Conservation (phyloP, 2,888 invertebrate species). For the Pegoplata infirma region DNA sequence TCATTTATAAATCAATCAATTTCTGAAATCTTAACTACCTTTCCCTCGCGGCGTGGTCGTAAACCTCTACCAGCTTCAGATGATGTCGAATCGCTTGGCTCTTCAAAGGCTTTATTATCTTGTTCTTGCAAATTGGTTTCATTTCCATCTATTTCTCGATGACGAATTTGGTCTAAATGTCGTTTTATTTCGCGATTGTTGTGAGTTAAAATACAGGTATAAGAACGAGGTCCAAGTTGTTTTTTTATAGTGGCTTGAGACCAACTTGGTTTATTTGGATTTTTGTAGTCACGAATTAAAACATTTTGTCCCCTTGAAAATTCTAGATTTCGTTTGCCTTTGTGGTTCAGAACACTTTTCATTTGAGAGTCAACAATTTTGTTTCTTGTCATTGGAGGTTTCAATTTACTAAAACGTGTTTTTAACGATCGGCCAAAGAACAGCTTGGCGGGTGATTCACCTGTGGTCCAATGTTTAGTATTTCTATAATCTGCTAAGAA, state of each 20-base stretch:
- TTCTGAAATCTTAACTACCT: not conserved
- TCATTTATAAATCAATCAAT: not conserved
- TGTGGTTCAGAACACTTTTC: too few species aligned
- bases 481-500: constrained; percentile 47
- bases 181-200: constrained; percentile 15
- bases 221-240: constrained; percentile 48
- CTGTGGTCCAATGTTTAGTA: constrained; percentile 48
- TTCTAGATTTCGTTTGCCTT: too few species aligned
- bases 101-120: too few species aligned
- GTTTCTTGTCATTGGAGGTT: too few species aligned
- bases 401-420: too few species aligned
- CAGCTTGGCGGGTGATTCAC: constrained; percentile 46
- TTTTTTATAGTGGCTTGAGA: too few species aligned
- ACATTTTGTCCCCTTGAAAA: too few species aligned
- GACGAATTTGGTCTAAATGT: constrained; percentile 22
- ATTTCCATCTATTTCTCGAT: not conserved
- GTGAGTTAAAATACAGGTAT: constrained; percentile 35
- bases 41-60: constrained; percentile 5
- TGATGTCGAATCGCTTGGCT: not conserved
- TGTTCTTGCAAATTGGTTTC: too few species aligned
- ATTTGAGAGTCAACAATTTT: too few species aligned
- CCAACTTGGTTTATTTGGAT: too few species aligned
- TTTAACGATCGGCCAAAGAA: constrained; percentile 38
- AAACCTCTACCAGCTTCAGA: not conserved
- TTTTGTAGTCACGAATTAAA: too few species aligned